phyloP scores from a whole-genome alignment of 2,888 invertebrate genomes.

The Ephialtes manifestator region DNA sequence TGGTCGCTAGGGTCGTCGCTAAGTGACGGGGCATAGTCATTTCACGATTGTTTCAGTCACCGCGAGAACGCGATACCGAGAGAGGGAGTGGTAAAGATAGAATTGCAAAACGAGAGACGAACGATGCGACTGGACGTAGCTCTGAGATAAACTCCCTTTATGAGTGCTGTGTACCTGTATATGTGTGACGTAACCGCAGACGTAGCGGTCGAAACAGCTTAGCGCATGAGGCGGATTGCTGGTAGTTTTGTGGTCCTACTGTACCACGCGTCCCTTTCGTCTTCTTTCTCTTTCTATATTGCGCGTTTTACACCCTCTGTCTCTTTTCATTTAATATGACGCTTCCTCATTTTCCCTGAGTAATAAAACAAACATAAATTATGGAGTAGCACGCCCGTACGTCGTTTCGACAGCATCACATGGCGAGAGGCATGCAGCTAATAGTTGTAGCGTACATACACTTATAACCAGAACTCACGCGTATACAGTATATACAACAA shows the following conservation, averaged over 20 bases:
- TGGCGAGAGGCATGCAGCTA: conserved; percentile 51
- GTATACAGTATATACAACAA: not conserved
- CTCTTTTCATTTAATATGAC: conserved; percentile 80
- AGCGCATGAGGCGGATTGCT: conserved; percentile 31
- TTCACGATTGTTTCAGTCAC: conserved; percentile 42
- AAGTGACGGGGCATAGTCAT: conserved; percentile 32
- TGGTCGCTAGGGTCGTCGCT: conserved; percentile 48
- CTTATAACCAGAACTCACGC: conserved; percentile 7
- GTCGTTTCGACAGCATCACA: conserved; percentile 49
- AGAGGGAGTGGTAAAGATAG: not conserved
- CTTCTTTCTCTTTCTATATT: conserved; percentile 10
- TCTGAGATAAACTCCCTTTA: conserved; percentile 40
- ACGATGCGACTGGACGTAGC: not conserved
- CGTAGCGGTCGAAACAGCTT: conserved; percentile 48
- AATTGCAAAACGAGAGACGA: conserved; percentile 18
- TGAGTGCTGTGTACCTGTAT: conserved; percentile 28
- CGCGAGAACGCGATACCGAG: not conserved
- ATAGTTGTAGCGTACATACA: conserved; percentile 6
- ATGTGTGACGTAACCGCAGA: conserved; percentile 42
- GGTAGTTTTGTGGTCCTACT: conserved; percentile 39
- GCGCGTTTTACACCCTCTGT: conserved; percentile 25
- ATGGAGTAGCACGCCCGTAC: conserved; percentile 78
- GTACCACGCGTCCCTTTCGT: conserved; percentile 22
- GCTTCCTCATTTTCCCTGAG: conserved; percentile 82
- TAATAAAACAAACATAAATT: conserved; percentile 84